Conservation (phyloP, 2,888 invertebrate genomes). For the Matsumyia berberina region DNA sequence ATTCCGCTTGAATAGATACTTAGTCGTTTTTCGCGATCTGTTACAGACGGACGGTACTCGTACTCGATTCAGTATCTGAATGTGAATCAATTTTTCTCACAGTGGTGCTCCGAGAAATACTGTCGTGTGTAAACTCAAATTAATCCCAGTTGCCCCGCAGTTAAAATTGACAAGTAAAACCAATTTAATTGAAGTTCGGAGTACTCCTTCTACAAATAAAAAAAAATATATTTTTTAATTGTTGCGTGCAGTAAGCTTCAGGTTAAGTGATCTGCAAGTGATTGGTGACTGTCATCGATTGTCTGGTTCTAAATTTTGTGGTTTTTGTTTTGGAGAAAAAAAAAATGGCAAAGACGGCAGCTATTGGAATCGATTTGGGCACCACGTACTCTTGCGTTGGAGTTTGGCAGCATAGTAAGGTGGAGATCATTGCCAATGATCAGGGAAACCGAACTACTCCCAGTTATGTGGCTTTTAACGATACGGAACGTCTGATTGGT, state of each 20-base stretch:
- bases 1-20: conserved; percentile 36
- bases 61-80: neutral
- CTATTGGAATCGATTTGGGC: conserved; percentile 93
- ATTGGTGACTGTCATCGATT: conserved; percentile 1
- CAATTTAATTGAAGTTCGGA: conserved; percentile 2
- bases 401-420: conserved; percentile 93
- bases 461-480: conserved; percentile 94
- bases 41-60: conserved; percentile 38
- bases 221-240: neutral
- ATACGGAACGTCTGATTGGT: conserved; percentile 92
- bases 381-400: conserved; percentile 95
- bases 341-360: conserved; percentile 85
- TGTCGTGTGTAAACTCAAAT: neutral
- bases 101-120: neutral
- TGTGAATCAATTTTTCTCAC: neutral
- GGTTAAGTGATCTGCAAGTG: conserved; percentile 7
- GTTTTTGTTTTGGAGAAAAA: conserved; percentile 3
- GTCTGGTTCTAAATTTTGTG: neutral
- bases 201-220: neutral
- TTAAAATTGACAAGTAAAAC: conserved; percentile 13
- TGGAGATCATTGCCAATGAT: conserved; percentile 94
- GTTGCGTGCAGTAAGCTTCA: neutral
- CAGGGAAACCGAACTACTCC: conserved; percentile 95
- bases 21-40: conserved; percentile 48
- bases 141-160: neutral